These are phyloP conservation scores for Bergia sp. DNA, from an alignment of 92 coral and sea anemone genomes.

Conservation along the genomic window DNA sequence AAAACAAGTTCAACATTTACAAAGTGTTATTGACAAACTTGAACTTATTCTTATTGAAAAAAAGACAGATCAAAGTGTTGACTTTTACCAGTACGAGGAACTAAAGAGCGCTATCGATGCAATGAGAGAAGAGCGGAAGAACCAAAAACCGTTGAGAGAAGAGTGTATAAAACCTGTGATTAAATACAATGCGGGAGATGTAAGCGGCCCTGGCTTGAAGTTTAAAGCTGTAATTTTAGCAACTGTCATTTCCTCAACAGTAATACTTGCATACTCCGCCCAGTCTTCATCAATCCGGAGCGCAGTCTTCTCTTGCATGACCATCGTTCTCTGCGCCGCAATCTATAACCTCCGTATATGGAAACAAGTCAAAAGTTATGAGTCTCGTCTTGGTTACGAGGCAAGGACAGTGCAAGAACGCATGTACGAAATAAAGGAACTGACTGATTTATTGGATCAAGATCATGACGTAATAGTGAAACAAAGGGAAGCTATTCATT, in stretches of 20 bases:
- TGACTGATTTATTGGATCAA: slow-evolving; percentile 63
- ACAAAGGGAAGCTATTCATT: slow-evolving; percentile 73
- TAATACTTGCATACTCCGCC: slow-evolving; percentile 36
- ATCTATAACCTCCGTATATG: slow-evolving; percentile 46
- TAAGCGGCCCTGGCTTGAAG: slow-evolving; percentile 37
- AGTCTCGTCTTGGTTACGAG: slow-evolving; percentile 44
- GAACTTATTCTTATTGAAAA: slow-evolving; percentile 43
- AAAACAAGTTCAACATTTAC: neutral
- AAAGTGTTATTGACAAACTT: slow-evolving; percentile 8
- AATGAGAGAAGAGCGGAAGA: slow-evolving; percentile 60
- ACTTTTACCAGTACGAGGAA: slow-evolving; percentile 67
- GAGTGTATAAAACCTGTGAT: slow-evolving; percentile 2
- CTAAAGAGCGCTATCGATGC: slow-evolving; percentile 60
- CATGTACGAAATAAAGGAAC: slow-evolving; percentile 66
- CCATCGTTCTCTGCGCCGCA: slow-evolving; percentile 45
- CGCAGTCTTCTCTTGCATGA: slow-evolving; percentile 31
- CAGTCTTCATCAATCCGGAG: slow-evolving; percentile 41
- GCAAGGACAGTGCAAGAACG: slow-evolving; percentile 48
- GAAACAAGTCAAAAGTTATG: slow-evolving; percentile 42
- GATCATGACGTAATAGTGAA: slow-evolving; percentile 70
- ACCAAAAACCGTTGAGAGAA: slow-evolving; percentile 36
- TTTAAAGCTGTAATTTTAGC: slow-evolving; percentile 26
- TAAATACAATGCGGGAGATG: slow-evolving; percentile 36
- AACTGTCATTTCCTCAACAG: slow-evolving; percentile 23
- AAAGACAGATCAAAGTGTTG: slow-evolving; percentile 47